phyloP scores from a whole-genome alignment of 2,113 vertebrate species.

The Archilochus colubris region DNA sequence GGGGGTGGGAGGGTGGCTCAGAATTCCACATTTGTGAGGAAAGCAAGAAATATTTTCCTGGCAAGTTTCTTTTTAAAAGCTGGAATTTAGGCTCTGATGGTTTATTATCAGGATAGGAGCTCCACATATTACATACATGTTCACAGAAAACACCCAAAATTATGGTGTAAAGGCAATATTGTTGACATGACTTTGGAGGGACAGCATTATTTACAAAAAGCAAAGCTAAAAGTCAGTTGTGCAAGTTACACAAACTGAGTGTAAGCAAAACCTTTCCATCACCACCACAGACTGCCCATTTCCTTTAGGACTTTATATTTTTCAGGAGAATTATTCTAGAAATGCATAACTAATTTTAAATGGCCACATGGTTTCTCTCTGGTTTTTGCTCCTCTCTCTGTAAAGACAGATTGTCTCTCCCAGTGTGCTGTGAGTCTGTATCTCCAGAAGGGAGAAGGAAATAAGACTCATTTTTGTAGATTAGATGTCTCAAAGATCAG shows the following conservation, averaged over 20 bases:
- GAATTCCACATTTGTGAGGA: conserved; percentile 66
- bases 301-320: background rate
- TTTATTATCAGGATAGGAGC: background rate
- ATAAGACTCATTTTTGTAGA: background rate
- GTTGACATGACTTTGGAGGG: background rate
- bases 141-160: rapidly evolving
- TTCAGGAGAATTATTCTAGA: conserved; percentile 19
- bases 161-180: background rate
- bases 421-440: background rate
- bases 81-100: background rate
- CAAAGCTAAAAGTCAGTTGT: background rate
- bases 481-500: background rate
- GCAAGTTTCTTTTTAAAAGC: conserved; percentile 47
- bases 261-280: background rate
- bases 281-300: background rate
- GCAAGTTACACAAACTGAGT: background rate
- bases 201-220: background rate
- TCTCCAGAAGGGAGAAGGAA: background rate
- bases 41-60: conserved; percentile 73
- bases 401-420: background rate
- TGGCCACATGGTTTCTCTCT: background rate
- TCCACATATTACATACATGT: background rate
- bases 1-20: conserved; percentile 55
- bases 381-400: background rate
- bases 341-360: background rate